phyloP scores from a whole-genome alignment of 2,888 invertebrate species.

The Barypeithes pellucidus region DNA sequence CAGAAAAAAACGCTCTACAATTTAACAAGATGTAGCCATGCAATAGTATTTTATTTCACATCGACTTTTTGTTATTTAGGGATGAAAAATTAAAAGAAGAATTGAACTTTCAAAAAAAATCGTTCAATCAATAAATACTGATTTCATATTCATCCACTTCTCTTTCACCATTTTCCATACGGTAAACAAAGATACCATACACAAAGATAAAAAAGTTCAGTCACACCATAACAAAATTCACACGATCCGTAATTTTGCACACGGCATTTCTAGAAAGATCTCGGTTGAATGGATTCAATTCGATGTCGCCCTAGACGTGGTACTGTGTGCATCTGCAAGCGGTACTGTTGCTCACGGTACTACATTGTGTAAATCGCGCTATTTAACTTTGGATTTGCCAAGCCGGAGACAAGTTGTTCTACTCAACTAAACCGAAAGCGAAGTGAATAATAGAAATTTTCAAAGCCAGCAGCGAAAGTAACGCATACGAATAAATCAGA shows the following conservation, averaged over 20 bases:
- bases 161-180: too few species aligned
- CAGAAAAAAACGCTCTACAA: too few species aligned
- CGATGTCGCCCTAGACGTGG: too few species aligned
- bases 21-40: too few species aligned
- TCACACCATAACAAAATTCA: slow-evolving; percentile 15
- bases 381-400: slow-evolving; percentile 47
- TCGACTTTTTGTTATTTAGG: too few species aligned
- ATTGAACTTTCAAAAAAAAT: too few species aligned
- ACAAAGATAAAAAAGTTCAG: not conserved
- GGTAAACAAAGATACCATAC: too few species aligned
- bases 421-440: slow-evolving; percentile 26
- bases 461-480: not conserved
- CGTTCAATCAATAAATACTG: too few species aligned
- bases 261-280: slow-evolving; percentile 8
- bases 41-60: too few species aligned
- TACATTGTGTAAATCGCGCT: slow-evolving; percentile 28
- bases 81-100: too few species aligned
- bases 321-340: slow-evolving; percentile 45
- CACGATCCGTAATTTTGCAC: slow-evolving; percentile 16
- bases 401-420: not conserved
- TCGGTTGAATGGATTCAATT: too few species aligned
- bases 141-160: too few species aligned
- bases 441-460: slow-evolving; percentile 40
- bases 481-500: slow-evolving; percentile 1
- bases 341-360: slow-evolving; percentile 42